Percentiles rank a stretch among this genome's conserved stretches.
Conservation (phyloP, 2,113 vertebrate genomes). For the Canis aureus region DNA sequence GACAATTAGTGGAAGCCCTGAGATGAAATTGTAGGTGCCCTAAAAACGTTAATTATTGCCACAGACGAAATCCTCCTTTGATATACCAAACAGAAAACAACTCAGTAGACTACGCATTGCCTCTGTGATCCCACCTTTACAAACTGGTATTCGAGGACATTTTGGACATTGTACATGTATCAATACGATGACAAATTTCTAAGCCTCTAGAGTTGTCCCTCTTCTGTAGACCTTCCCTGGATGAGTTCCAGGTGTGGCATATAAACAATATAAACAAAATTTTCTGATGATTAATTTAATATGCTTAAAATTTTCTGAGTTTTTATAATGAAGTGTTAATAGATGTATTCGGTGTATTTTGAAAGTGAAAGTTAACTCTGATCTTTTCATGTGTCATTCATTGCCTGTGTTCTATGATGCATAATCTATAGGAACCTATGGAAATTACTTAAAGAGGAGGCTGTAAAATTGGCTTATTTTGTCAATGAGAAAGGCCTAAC, state of each 20-base stretch:
- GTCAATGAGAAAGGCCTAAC: neutral
- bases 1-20: neutral
- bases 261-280: neutral
- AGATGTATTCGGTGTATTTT: slow-evolving; percentile 8
- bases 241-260: neutral
- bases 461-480: neutral
- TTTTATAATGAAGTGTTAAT: neutral
- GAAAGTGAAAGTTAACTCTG: slow-evolving; percentile 6
- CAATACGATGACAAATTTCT: neutral
- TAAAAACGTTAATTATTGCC: neutral
- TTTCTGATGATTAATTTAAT: neutral
- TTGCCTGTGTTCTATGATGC: neutral
- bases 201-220: neutral
- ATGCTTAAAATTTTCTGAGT: neutral
- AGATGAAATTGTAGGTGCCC: neutral
- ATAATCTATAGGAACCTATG: neutral
- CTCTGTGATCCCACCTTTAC: neutral
- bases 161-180: neutral
- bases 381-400: neutral
- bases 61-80: neutral
- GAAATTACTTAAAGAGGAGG: neutral
- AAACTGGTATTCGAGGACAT: neutral
- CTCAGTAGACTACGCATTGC: neutral
- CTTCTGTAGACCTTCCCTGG: neutral
- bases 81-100: neutral